Evolutionary conservation across 1,140 invertebrate genomes (phyloP).

Genomic region (Aphaenogaster rudis): DNA sequence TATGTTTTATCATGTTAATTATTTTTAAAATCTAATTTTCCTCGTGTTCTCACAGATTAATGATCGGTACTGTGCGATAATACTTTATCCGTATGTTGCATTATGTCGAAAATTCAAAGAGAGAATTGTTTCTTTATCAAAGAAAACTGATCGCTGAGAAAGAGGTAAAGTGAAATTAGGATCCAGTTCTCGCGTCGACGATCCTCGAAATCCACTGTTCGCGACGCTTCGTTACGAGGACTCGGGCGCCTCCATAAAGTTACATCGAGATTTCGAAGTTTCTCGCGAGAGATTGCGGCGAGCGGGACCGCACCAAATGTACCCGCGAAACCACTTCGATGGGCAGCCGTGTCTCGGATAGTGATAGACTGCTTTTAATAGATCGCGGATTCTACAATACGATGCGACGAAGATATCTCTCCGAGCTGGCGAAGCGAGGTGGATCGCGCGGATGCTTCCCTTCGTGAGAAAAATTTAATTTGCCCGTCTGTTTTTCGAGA

Average conservation of each 20-base stretch:
- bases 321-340: constrained; percentile 37
- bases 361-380: constrained; percentile 42
- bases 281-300: constrained; percentile 14
- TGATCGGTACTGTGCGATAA: neutral
- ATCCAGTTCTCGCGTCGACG: constrained; percentile 41
- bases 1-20: neutral
- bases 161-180: constrained; percentile 53
- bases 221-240: constrained; percentile 3
- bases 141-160: constrained; percentile 21
- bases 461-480: constrained; percentile 53
- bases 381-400: neutral
- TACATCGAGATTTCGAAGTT: constrained; percentile 54
- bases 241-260: constrained; percentile 26
- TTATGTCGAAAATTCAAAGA: neutral
- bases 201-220: constrained; percentile 9
- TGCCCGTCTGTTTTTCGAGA: constrained; percentile 60
- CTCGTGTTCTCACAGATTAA: neutral
- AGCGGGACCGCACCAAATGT: neutral
- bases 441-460: constrained; percentile 31
- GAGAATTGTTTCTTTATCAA: neutral
- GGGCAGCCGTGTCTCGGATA: neutral
- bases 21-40: neutral
- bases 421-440: neutral
- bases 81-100: neutral
- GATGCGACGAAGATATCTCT: neutral